These are phyloP conservation scores for Abscondita cerata DNA, from an alignment of 2,888 invertebrate genomes.

Conservation along the genomic window DNA sequence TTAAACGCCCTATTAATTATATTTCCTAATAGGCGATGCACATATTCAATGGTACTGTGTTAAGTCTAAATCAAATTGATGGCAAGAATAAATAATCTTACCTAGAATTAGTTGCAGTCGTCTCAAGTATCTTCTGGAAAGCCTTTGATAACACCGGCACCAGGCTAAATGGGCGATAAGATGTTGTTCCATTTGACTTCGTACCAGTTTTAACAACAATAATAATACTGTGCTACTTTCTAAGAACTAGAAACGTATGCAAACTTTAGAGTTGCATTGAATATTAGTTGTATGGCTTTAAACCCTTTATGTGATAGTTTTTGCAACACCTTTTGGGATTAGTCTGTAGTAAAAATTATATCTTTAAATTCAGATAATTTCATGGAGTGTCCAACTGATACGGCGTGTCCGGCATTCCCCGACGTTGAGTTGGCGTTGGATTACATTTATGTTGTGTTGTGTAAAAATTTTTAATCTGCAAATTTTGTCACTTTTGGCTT, in stretches of 20 bases:
- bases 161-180: not conserved
- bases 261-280: not conserved
- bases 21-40: no score
- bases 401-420: not conserved
- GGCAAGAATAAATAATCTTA: not conserved
- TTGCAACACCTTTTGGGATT: not conserved
- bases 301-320: not conserved
- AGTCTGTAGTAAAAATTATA: not conserved
- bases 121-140: no score
- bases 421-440: not conserved
- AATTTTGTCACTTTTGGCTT: not conserved
- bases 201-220: no score
- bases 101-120: not conserved
- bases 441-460: not conserved
- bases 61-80: not conserved
- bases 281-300: conserved; percentile 1
- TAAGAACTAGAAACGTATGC: not conserved
- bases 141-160: no score
- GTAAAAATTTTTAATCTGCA: not conserved
- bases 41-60: not conserved
- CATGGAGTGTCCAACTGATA: not conserved
- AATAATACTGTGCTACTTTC: not conserved
- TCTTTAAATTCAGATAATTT: not conserved
- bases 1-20: no score
- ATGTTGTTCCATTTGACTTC: not conserved